Base-by-base conservation (phyloP, 2,888 invertebrate genomes). In the Vanessa cardui region DNA sequence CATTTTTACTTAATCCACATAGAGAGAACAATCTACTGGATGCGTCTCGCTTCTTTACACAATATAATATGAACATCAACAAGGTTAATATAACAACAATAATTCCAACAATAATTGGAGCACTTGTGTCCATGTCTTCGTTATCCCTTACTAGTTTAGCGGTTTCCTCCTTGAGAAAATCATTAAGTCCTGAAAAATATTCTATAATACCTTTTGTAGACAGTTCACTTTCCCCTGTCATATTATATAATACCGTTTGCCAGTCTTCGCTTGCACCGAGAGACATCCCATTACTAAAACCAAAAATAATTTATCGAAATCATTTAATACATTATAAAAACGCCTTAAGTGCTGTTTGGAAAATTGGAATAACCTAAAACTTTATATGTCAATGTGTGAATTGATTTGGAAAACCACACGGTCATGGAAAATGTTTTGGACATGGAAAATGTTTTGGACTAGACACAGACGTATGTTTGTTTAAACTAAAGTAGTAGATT, bases 201-300 rank as follows among this genome's bases (percentile, higher is more conserved):
- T 85, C 83, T 1, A 90, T 75, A 31, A 93, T 85, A 2, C 92
- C 92, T 52, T 81, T 76, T 1, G 92, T 89, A 0, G 89, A 90
- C 16, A 92, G 74, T 74, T 91, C 88, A 33, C 81, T 85, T 80
- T 92, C 89, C 0, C 89, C 89, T 1, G 92, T 92, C 72, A 92
- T 90, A 0, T 82, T 79, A 68, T 86, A 62, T 0, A 92, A 81
- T 1, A 92, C 90, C n/a, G 81, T 83, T 66, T 87, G 78, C 92
- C 92, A 92, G 66, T 90, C 87, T 77, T 87, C 82, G 70, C 90
- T 90, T 0, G 92, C 91, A 1, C 92, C 92, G 20, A 91, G 80
- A 1, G 89, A 81, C 92, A 92, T 92, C 2, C 92, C 92, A 26
- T 85, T 80, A 26, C 92, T 94, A 80, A 39, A 56, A 56, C 31